These are phyloP conservation scores for Heteromormyrus szaboi DNA, from an alignment of 2,797 vertebrate species.

Conservation along the genomic window DNA sequence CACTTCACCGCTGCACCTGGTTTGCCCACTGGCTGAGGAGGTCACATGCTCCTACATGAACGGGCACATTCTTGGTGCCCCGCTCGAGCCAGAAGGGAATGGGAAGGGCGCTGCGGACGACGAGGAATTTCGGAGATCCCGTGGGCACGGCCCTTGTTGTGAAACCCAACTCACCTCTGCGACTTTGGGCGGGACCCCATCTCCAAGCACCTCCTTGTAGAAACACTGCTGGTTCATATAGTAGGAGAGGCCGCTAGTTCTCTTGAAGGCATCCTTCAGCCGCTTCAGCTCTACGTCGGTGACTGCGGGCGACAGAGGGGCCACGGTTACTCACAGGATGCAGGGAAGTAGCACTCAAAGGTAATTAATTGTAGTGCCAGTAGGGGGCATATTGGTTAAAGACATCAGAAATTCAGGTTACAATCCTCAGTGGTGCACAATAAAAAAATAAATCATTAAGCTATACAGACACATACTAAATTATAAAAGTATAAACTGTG, in stretches of 20 bases:
- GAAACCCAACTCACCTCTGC: conserved; percentile 75
- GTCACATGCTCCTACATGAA: not conserved
- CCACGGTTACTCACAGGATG: not conserved
- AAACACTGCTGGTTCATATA: conserved; percentile 98
- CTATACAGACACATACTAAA: not conserved
- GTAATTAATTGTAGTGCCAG: not conserved
- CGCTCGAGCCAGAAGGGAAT: not conserved
- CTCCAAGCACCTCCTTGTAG: conserved; percentile 91
- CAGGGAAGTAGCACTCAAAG: not conserved
- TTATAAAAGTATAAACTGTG: not conserved
- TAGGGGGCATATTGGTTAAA: not conserved
- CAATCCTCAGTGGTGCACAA: not conserved
- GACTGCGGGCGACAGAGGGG: conserved; percentile 55
- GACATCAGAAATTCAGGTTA: not conserved
- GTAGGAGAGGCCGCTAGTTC: conserved; percentile 88
- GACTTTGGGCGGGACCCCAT: conserved; percentile 93
- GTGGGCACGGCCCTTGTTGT: not conserved
- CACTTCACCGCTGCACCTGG: not conserved
- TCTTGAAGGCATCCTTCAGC: conserved; percentile 98
- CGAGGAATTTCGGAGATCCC: too few relatives aligned
- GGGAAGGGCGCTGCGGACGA: not conserved
- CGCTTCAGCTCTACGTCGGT: conserved; percentile 94
- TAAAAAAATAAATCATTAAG: not conserved
- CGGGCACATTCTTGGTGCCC: not conserved
- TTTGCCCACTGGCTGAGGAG: not conserved